A percentile compares a stretch with the other conserved stretches of the same genome.
These are phyloP conservation scores for Eupeodes luniger DNA, from an alignment of 2,888 invertebrate genomes.

Conservation along the genomic window DNA sequence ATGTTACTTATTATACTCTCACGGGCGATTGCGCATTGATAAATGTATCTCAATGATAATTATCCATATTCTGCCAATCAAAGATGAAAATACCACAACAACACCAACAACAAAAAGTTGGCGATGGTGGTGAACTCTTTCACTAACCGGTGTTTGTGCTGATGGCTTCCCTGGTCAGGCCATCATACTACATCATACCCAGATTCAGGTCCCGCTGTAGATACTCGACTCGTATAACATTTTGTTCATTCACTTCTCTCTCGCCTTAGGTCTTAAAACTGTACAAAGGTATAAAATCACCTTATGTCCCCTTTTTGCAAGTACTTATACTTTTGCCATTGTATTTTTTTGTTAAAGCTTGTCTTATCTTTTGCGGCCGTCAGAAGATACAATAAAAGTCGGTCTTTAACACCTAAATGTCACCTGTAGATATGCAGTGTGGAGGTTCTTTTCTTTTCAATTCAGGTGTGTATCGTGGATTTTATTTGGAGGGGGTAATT, in stretches of 20 bases:
- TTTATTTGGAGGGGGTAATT: background rate
- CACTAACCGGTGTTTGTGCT: slow-evolving; percentile 2
- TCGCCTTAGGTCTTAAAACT: slow-evolving; percentile 9
- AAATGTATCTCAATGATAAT: slow-evolving; percentile 74
- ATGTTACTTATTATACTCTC: slow-evolving; percentile 55
- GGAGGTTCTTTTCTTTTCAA: slow-evolving; percentile 53
- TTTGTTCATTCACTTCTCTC: background rate
- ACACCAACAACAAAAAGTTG: background rate
- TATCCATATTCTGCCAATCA: slow-evolving; percentile 67
- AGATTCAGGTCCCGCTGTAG: slow-evolving; percentile 7
- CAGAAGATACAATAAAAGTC: slow-evolving; percentile 74
- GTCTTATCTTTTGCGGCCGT: slow-evolving; percentile 59
- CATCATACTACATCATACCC: slow-evolving; percentile 19
- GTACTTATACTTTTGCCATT: slow-evolving; percentile 36
- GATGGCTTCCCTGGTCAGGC: background rate
- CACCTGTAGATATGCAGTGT: slow-evolving; percentile 66
- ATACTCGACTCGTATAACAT: background rate
- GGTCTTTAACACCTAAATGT: slow-evolving; percentile 76
- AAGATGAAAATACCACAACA: background rate
- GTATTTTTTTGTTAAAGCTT: slow-evolving; percentile 40
- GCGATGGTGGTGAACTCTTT: slow-evolving; percentile 57
- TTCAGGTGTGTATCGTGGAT: background rate
- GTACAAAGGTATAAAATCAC: slow-evolving; percentile 30
- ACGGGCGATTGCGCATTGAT: slow-evolving; percentile 65
- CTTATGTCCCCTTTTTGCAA: background rate